Base-by-base conservation (phyloP, 2,888 invertebrate genomes). In the Geotrupes spiniger region DNA sequence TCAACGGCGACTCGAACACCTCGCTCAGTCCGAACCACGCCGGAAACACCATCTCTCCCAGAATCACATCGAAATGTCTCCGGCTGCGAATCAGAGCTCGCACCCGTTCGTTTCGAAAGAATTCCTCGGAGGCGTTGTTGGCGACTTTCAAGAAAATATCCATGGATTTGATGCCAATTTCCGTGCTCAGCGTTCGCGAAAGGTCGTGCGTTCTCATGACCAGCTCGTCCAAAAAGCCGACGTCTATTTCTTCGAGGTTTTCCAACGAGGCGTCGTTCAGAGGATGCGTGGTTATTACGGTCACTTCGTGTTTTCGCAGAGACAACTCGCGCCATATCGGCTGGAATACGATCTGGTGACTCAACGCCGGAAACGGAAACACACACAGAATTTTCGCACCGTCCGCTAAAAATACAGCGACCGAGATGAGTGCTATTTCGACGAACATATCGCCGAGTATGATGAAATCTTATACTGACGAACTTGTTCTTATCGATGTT, bases 261-360 rank as follows among this genome's bases (percentile, higher is more conserved):
- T 17, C 17, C 14, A 52, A 41, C 1, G 12, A 37, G 2, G 48
- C 29, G 41, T 56, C 48, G 1, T 40, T 43, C 11, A 61, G 14
- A 4, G 62, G 61, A 21, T 60, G 36, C 2, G 65, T 59, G 3
- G 65, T 59, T 4, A 66, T 45, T 4, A 62, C 46, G 3, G 65
- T 63, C 2, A 66, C 48, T 40, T 64, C 49, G 46, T 68, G 68
- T 28, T 65, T 65, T 27, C 61, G 33, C 26, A 42, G 28, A 1
- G 56, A 51, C 45, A 62, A 43, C 11, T 51, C 49, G 29, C 43
- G 39, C 12, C 33, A 43, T 17, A 58, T 50, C 29, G 49, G 26
- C 33, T 43, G 37, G 26, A 42, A 57, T 1, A 51, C 52, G 8
- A 47, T 26, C 12, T 58, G 58, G 21, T 58, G 58, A 33, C 53